These are phyloP conservation scores for Dichetophora obliterata DNA, from an alignment of 2,888 invertebrate species.

Conservation along the genomic window DNA sequence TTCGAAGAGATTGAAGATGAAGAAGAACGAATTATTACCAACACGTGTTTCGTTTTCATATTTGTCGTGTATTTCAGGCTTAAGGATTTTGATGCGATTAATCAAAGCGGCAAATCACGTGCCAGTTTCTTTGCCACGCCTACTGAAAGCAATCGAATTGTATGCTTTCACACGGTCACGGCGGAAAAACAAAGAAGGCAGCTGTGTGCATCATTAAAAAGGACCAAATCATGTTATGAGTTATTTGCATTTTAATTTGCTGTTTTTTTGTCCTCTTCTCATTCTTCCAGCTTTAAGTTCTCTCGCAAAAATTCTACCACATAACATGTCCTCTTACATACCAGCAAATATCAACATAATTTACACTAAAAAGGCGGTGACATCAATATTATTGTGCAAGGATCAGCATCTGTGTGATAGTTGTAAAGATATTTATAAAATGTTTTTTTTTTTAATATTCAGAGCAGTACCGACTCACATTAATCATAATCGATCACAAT, in stretches of 20 bases:
- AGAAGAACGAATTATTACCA: neutral
- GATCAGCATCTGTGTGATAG: neutral
- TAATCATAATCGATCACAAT: slow-evolving; percentile 36
- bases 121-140: slow-evolving; percentile 28
- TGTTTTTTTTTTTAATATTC: slow-evolving; percentile 13
- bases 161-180: neutral
- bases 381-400: slow-evolving; percentile 10
- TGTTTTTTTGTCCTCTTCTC: neutral
- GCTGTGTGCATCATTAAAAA: slow-evolving; percentile 31
- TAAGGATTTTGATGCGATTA: neutral
- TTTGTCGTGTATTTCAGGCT: neutral
- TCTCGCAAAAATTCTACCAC: slow-evolving; percentile 1
- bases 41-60: slow-evolving; percentile 8
- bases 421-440: neutral
- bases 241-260: slow-evolving; percentile 39
- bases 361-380: slow-evolving; percentile 17
- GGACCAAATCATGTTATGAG: slow-evolving; percentile 12
- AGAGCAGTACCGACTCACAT: slow-evolving; percentile 3
- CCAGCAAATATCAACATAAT: neutral
- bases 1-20: neutral
- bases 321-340: neutral
- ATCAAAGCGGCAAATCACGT: slow-evolving; percentile 32
- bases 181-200: slow-evolving; percentile 5
- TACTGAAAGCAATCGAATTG: neutral
- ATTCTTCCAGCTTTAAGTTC: neutral